Evolutionary conservation across 2,888 invertebrate genomes (phyloP), one percentile per base, ranked within the genome.

Genomic region (Andrena haemorrhoa): DNA sequence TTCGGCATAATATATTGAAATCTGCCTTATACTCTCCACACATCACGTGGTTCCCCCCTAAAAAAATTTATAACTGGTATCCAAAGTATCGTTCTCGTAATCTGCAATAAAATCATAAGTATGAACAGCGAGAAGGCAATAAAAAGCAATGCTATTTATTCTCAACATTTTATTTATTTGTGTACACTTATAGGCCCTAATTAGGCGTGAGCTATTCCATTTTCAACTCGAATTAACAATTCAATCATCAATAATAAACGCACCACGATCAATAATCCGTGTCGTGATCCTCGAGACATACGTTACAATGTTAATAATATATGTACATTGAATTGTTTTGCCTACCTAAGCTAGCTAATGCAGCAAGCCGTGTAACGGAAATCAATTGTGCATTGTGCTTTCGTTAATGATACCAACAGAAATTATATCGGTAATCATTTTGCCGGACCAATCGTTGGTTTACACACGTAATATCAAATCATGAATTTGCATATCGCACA

Each of bases 171-270:
- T 89, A 89, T 90, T 88, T 68, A 61, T 68, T 86, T 85, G 84
- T 88, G 84, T 86, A 87, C 87, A 90, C 77, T 85, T 82, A 88
- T 86, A 88, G 86, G 85, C 86, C 87, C 85, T 88, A 87, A 87
- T 86, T 89, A 89, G 88, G 89, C 87, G 75, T 82, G 85, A 90
- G 87, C 87, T 89, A 89, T 84, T 83, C 74, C 86, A 83, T 70
- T 87, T 78, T 75, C 85, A 85, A 81, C 68, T 87, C 69, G 65
- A 86, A 79, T 83, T 84, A 89, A 89, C 87, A 88, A 84, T 87
- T 87, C 84, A 79, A 87, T 86, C 83, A 60, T 88, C 81, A 83
- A 88, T 89, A 84, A 72, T 89, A 85, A 90, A 90, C 86, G 80
- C 73, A 82, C 72, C 84, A 79, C 82, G 79, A 83, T 82, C 85